Base-by-base conservation (phyloP, 2,113 vertebrate species). In the Ictalurus punctatus region DNA sequence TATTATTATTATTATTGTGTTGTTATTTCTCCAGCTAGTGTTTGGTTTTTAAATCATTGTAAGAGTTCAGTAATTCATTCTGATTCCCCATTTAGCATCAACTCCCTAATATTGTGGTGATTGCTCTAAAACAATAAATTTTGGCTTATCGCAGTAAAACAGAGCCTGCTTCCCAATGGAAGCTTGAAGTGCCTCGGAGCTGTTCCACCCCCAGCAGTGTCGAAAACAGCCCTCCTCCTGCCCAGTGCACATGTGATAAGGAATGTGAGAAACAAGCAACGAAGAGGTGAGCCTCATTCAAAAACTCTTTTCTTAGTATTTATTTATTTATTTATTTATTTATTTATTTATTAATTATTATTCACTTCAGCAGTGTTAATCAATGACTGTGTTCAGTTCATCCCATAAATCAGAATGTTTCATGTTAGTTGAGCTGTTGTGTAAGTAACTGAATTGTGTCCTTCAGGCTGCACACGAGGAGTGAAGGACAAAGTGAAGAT, bases 231-330 rank as follows among this genome's bases (percentile, higher is more conserved):
- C 3, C 65, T 19, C n/a, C 30, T 27, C 7, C 81, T 17, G 16
- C 67, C 56, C 30, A 74, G n/a, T 17, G 37, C 54, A 59, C 87
- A 27, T 69, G 69, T 48, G 8, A 25, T 52, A 54, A 30, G 27
- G 14, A 61, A 58, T 27, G 1, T 37, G 23, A 73, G 44, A 88
- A 58, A 73, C 34, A 4, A n/a, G 4, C 63, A 58, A 6, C 1
- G 17, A 84, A 74, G 10, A 88, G 56, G 87, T 76, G 19, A 84
- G 56, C 4, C 87, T 59, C 4, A 73, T 88, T 54, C n/a, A 13
- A 16, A n/a, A 54, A 16, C 13, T 48, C 25, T 30, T 23, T 27
- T 37, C 14, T n/a, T 17, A 23, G 6, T 83, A 1, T 71, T 56
- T 19, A 34, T 3, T 34, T 58, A 40, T 19, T 52, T 58, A 12